A percentile compares a stretch with the other conserved stretches of the same genome.
Evolutionary conservation across 2,113 vertebrate genomes (phyloP).

Genomic region (Laterallus jamaicensis): DNA sequence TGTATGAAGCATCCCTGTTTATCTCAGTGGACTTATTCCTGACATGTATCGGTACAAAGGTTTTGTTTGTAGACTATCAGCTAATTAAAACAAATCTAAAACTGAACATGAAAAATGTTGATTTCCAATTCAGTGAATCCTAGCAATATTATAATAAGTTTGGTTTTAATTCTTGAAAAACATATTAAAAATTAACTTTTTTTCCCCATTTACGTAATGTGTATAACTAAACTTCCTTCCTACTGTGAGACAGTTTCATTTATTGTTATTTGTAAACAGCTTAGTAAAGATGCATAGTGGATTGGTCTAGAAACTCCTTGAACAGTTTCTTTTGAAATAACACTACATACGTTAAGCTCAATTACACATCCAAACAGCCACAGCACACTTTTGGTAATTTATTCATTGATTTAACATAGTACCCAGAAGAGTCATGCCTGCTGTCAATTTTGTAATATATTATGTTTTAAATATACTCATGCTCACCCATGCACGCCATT

Average conservation of each 20-base stretch:
- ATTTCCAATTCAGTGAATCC: slow-evolving; percentile 67
- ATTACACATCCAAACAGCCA: slow-evolving; percentile 88
- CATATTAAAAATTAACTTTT: slow-evolving; percentile 82
- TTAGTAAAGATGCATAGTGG: slow-evolving; percentile 77
- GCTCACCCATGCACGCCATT: slow-evolving; percentile 87
- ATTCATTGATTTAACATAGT: slow-evolving; percentile 90
- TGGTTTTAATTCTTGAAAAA: slow-evolving; percentile 73
- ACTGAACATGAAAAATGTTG: slow-evolving; percentile 68
- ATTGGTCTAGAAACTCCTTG: slow-evolving; percentile 83
- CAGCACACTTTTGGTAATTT: slow-evolving; percentile 88
- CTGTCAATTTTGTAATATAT: slow-evolving; percentile 89
- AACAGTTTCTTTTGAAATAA: slow-evolving; percentile 87
- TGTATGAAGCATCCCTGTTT: neutral
- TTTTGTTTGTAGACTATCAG: slow-evolving; percentile 41
- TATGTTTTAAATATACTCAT: slow-evolving; percentile 87
- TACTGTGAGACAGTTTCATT: slow-evolving; percentile 82
- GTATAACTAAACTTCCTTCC: slow-evolving; percentile 80
- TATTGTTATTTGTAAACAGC: slow-evolving; percentile 84
- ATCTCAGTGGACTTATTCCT: slow-evolving; percentile 10
- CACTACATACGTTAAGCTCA: slow-evolving; percentile 86
- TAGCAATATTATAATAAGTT: slow-evolving; percentile 72
- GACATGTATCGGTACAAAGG: slow-evolving; percentile 12
- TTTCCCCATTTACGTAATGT: slow-evolving; percentile 75
- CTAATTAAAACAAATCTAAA: slow-evolving; percentile 78
- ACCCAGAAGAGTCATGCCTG: slow-evolving; percentile 87